Conservation (phyloP, 2,888 invertebrate species). For the Ectemnius lituratus region DNA sequence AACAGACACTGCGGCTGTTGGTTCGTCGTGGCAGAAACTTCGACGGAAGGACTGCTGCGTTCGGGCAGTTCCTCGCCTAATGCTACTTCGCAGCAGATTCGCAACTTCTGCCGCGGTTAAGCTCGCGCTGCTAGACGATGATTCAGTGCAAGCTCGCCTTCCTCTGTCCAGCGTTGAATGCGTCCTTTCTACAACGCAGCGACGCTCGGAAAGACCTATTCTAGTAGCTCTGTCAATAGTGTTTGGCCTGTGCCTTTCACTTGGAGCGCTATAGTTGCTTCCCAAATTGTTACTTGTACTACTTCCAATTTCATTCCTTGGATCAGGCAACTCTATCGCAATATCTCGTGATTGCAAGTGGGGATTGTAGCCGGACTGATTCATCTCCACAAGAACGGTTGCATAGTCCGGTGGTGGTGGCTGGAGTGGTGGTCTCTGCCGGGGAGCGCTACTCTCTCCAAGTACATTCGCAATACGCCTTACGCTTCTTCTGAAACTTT, state of each 20-base stretch:
- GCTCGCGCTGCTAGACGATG: conserved; percentile 68
- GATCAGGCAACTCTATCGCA: conserved; percentile 60
- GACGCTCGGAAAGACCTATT: conserved; percentile 61
- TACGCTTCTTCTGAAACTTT: conserved; percentile 89
- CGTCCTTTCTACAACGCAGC: conserved; percentile 59
- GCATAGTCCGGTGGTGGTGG: conserved; percentile 83
- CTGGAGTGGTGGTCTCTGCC: conserved; percentile 71
- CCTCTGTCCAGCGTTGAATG: conserved; percentile 68
- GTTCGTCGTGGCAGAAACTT: conserved; percentile 62
- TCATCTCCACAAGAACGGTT: conserved; percentile 82
- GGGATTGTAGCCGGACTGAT: conserved; percentile 68
- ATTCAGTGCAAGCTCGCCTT: conserved; percentile 42
- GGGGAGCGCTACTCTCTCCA: conserved; percentile 77
- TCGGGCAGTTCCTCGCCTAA: conserved; percentile 78
- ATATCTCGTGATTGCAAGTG: conserved; percentile 48
- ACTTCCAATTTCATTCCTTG: conserved; percentile 54
- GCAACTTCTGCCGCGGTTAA: conserved; percentile 81
- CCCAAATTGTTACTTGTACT: not conserved
- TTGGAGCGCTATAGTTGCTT: not conserved
- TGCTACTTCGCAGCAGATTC: conserved; percentile 80
- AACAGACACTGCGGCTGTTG: conserved; percentile 67
- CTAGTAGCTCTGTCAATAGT: conserved; percentile 68
- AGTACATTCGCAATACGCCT: conserved; percentile 82
- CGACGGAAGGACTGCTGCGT: conserved; percentile 71
- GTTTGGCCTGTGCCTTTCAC: conserved; percentile 62